Evolutionary conservation across 1,140 invertebrate genomes (phyloP).

Genomic region (Drosophila sturtevanti): DNA sequence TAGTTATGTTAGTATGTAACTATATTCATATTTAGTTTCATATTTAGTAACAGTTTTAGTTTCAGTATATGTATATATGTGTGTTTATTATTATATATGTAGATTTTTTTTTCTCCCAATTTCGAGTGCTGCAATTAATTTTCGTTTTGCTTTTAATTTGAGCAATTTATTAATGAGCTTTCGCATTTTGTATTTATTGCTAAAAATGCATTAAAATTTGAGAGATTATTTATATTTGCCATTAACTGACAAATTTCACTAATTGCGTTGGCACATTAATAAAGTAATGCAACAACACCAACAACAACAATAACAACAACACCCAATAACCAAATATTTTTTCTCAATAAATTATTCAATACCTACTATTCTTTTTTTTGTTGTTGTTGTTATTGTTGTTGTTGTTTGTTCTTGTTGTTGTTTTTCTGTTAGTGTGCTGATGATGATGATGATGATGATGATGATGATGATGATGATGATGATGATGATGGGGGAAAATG

Average conservation of each 20-base stretch:
- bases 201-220: slow-evolving; percentile 72
- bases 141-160: slow-evolving; percentile 63
- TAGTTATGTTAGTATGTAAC: background rate
- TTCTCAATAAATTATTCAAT: slow-evolving; percentile 3
- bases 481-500: slow-evolving; percentile 26
- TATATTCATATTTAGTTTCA: background rate
- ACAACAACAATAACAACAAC: slow-evolving; percentile 38
- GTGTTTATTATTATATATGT: background rate
- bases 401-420: background rate
- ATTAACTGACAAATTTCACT: slow-evolving; percentile 80
- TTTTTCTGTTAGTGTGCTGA: slow-evolving; percentile 18
- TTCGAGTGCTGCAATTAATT: slow-evolving; percentile 6
- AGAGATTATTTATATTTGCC: slow-evolving; percentile 77
- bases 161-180: slow-evolving; percentile 71
- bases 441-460: slow-evolving; percentile 28
- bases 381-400: background rate
- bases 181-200: slow-evolving; percentile 71
- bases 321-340: slow-evolving; percentile 30
- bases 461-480: slow-evolving; percentile 36
- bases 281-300: slow-evolving; percentile 57
- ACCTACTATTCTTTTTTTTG: background rate
- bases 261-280: slow-evolving; percentile 74
- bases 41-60: background rate
- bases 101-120: background rate
- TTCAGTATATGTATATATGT: background rate